phyloP scores from a whole-genome alignment of 1,140 invertebrate genomes.

The Bombus confusus region DNA sequence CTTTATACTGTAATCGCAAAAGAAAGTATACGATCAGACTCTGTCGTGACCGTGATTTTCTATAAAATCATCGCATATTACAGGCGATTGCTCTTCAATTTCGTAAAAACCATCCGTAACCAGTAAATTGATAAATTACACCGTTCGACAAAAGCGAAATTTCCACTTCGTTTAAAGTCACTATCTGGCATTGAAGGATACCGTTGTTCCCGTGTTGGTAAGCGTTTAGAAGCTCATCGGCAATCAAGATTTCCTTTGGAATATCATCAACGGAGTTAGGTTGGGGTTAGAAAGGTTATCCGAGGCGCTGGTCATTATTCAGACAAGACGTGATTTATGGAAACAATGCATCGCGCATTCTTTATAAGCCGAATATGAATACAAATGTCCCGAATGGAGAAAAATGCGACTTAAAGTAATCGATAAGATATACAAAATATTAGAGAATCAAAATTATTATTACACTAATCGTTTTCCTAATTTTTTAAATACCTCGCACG shows the following conservation, averaged over 20 bases:
- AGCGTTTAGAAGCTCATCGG: conserved; percentile 10
- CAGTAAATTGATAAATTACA: not conserved
- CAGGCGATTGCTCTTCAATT: not conserved
- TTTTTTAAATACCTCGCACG: too few relatives aligned
- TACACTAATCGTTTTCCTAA: too few relatives aligned
- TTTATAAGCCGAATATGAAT: not conserved
- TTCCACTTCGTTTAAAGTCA: not conserved
- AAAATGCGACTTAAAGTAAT: not conserved
- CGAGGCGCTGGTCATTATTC: conserved; percentile 50
- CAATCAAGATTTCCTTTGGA: conserved; percentile 29
- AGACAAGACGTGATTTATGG: conserved; percentile 61
- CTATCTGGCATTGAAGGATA: not conserved
- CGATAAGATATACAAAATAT: too few relatives aligned
- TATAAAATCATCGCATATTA: not conserved
- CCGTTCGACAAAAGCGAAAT: not conserved
- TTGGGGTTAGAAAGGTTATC: conserved; percentile 37
- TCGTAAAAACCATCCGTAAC: not conserved
- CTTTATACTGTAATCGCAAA: conserved; percentile 76
- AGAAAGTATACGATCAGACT: conserved; percentile 38
- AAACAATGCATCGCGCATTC: conserved; percentile 27
- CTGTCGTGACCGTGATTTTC: not conserved
- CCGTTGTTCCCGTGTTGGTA: conserved; percentile 17
- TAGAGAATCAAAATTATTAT: too few relatives aligned
- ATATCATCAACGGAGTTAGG: conserved; percentile 6
- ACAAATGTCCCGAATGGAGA: not conserved